Conservation (phyloP, 2,113 vertebrate species). For the Gopherus flavomarginatus region DNA sequence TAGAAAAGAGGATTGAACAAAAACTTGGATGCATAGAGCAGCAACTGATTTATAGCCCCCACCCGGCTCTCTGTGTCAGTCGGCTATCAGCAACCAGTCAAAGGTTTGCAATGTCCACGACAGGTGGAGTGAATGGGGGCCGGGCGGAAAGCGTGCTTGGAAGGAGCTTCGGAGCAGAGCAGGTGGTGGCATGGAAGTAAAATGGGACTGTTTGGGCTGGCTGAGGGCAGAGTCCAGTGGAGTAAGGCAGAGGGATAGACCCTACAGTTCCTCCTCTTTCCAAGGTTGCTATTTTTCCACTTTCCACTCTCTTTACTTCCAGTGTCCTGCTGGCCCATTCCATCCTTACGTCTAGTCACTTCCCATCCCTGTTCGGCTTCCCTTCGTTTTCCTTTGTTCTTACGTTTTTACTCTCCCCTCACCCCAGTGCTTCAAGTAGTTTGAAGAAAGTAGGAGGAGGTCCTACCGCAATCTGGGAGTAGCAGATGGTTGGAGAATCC, state of each 20-base stretch:
- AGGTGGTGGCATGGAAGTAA: slow-evolving; percentile 73
- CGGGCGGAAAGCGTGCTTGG: slow-evolving; percentile 37
- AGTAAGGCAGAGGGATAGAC: slow-evolving; percentile 14
- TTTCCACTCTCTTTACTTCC: not conserved
- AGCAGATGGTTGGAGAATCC: not conserved
- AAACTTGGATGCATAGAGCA: slow-evolving; percentile 7
- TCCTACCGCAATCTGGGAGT: not conserved
- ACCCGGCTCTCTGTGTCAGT: not conserved
- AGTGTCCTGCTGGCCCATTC: not conserved
- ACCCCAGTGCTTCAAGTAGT: not conserved
- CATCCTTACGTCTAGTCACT: not conserved
- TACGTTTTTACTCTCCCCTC: not conserved
- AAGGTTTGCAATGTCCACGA: slow-evolving; percentile 63
- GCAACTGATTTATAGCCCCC: slow-evolving; percentile 27
- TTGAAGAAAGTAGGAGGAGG: not conserved
- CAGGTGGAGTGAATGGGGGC: slow-evolving; percentile 71
- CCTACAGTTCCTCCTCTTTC: not conserved
- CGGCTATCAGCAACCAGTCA: slow-evolving; percentile 41
- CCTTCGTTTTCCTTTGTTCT: not conserved
- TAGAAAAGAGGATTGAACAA: not conserved
- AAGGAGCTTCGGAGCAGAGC: slow-evolving; percentile 63
- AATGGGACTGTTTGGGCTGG: slow-evolving; percentile 70
- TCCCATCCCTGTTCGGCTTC: not conserved
- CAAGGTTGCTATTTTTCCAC: not conserved
- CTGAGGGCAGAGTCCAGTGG: slow-evolving; percentile 63